Evolutionary conservation across 2,113 vertebrate species (phyloP).

Genomic region (Siniperca chuatsi): DNA sequence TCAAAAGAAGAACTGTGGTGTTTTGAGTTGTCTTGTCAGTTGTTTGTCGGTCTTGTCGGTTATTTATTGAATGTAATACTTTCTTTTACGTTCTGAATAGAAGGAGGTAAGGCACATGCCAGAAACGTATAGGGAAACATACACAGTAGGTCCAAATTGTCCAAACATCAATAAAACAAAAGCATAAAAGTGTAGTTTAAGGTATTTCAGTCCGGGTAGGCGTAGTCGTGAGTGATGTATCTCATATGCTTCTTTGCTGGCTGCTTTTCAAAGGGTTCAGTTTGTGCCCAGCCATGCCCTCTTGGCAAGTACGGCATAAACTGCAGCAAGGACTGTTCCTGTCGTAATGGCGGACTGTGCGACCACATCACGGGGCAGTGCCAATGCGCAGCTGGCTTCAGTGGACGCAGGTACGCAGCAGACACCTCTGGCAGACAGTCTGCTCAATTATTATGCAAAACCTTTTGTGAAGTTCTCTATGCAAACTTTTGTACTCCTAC

Average conservation of each 20-base stretch:
- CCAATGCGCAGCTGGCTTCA: conserved; percentile 93
- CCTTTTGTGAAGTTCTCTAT: conserved; percentile 15
- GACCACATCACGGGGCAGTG: conserved; percentile 94
- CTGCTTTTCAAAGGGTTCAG: conserved; percentile 88
- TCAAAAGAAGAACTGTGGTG: neutral
- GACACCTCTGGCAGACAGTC: conserved; percentile 13
- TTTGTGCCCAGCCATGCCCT: conserved; percentile 95
- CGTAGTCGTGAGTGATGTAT: neutral
- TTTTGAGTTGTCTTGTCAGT: neutral
- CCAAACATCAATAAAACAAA: neutral
- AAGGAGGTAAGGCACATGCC: neutral
- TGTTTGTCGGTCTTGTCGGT: no score
- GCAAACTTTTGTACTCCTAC: conserved; percentile 48
- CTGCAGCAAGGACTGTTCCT: conserved; percentile 96
- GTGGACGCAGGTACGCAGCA: conserved; percentile 92
- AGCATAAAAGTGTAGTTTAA: neutral
- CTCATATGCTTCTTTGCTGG: conserved; percentile 14
- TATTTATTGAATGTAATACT: neutral
- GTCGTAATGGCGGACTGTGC: conserved; percentile 96
- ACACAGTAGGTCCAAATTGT: neutral
- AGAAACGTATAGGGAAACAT: neutral
- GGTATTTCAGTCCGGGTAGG: neutral
- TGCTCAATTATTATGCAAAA: conserved; percentile 20
- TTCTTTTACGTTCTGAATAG: neutral
- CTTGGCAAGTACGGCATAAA: conserved; percentile 94